These are phyloP conservation scores for Ceryle rudis DNA, from an alignment of 2,797 vertebrate species.

Conservation along the genomic window DNA sequence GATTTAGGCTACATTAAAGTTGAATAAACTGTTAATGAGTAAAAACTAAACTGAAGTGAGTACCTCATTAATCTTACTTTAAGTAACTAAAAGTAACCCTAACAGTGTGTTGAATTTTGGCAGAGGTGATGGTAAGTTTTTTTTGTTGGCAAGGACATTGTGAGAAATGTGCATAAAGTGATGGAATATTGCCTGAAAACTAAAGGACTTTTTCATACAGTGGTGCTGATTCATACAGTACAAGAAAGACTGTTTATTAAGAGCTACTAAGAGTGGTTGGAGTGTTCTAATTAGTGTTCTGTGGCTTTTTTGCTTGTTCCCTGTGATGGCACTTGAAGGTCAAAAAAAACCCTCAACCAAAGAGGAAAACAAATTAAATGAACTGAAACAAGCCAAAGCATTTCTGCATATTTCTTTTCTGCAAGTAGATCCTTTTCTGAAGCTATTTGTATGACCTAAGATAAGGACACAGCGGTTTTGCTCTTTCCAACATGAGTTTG, in stretches of 20 bases:
- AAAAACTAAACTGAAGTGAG: slow-evolving; percentile 26
- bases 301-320: background rate
- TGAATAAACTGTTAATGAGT: slow-evolving; percentile 45
- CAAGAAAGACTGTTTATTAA: background rate
- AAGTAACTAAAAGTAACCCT: slow-evolving; percentile 1
- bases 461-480: background rate
- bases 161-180: background rate
- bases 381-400: background rate
- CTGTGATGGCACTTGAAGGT: background rate
- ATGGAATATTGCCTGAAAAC: background rate
- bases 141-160: background rate
- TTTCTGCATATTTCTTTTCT: background rate
- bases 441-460: background rate
- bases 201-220: background rate
- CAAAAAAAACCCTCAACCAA: background rate
- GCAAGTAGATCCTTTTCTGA: background rate
- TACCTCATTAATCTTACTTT: slow-evolving; percentile 37
- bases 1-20: slow-evolving; percentile 22
- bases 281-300: background rate
- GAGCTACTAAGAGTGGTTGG: background rate
- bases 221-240: background rate
- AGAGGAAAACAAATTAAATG: background rate
- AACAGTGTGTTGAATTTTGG: background rate
- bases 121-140: background rate
- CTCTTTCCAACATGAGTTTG: background rate